These are phyloP conservation scores for Troilus luridus DNA, from an alignment of 2,888 invertebrate genomes.

Conservation along the genomic window DNA sequence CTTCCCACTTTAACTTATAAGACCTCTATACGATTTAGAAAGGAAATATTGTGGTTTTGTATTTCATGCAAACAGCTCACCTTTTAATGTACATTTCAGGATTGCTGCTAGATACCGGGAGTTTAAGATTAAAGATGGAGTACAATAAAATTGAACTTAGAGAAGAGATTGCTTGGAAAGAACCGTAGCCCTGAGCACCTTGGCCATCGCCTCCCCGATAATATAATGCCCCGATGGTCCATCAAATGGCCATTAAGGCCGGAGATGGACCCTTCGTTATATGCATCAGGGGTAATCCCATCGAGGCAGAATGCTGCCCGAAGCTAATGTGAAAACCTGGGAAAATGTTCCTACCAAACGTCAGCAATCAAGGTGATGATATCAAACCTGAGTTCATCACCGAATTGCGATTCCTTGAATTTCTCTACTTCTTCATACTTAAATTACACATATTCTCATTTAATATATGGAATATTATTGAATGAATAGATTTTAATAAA, in stretches of 20 bases:
- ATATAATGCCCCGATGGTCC: constrained; percentile 37
- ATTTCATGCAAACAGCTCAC: too few species aligned
- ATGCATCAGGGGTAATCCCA: not conserved
- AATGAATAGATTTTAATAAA: too few species aligned
- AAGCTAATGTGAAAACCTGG: not conserved
- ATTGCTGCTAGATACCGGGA: too few species aligned
- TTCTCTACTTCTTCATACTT: not conserved
- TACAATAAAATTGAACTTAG: constrained; percentile 33
- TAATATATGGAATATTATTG: too few species aligned
- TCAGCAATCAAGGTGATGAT: not conserved
- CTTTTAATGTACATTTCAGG: too few species aligned
- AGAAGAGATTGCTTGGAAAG: constrained; percentile 22
- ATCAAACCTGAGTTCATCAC: too few species aligned
- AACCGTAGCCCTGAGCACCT: not conserved
- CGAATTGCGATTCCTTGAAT: not conserved
- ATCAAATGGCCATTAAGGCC: constrained; percentile 28
- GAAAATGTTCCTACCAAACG: not conserved
- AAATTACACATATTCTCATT: not conserved
- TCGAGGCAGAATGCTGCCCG: not conserved
- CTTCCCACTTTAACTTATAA: too few species aligned
- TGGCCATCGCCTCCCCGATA: not conserved
- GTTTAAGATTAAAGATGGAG: not conserved
- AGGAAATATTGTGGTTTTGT: too few species aligned
- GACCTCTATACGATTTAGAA: too few species aligned
- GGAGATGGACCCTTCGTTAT: constrained; percentile 14